Evolutionary conservation across 2,113 vertebrate genomes (phyloP), one percentile per base, ranked within the genome.

Genomic region (Phocoena sinus): DNA sequence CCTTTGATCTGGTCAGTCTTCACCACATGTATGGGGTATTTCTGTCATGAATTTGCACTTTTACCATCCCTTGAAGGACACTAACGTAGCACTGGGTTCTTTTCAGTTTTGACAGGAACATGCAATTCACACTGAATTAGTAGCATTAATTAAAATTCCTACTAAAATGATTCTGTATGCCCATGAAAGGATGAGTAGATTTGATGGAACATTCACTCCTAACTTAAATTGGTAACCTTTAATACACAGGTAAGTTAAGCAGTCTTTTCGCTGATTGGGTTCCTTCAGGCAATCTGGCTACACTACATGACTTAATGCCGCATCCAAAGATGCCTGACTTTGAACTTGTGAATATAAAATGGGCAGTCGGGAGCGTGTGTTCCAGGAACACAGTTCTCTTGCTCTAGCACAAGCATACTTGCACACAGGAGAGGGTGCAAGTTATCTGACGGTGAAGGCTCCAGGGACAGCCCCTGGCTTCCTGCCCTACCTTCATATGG

Each of bases 11-110:
- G 77, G 53, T 84, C 47, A 74, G 23, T 44, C 50, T 90, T 68
- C 2, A 80, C n/a, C 84, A 97, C 25, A 96, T 13, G 1, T 36
- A 62, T 63, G 67, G 60, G 65, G 14, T 26, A 58, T 92, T 83
- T 92, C 25, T 96, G 63, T 21, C 50, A 85, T 23, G 73, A 81
- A 94, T 94, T 95, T 95, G 20, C n/a, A 97, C 25, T 87, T 95
- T 79, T 88, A 70, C 36, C 84, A 82, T 76, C 1, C 70, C 28
- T 86, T 62, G 11, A 96, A 67, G 63, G 33, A 87, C 47, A 79
- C 38, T 18, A 67, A 71, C 6, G 67, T 8, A 50, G 8, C 14
- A 68, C 50, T 80, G 31, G 15, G 3, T 65, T 90, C 58, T 92
- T 90, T 89, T 44, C 87, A 65, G 74, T 74, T 91, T 77, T 74